Conservation (phyloP, 2,888 invertebrate genomes). For the Diarsia brunnea region DNA sequence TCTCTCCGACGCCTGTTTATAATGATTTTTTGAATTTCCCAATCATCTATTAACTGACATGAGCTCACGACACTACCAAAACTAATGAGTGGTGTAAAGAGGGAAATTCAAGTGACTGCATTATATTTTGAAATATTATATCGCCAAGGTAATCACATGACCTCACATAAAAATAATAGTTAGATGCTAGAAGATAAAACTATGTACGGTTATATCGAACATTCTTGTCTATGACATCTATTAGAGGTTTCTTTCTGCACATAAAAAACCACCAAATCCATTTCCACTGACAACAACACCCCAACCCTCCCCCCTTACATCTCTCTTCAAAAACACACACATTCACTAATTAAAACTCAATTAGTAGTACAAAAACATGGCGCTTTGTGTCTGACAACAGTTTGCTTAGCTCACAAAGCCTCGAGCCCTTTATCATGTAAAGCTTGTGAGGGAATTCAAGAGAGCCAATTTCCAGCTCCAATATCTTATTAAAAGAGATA, state of each 20-base stretch:
- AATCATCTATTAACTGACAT: neutral
- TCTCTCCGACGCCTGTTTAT: neutral
- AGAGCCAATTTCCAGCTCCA: conserved; percentile 55
- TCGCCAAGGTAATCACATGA: neutral
- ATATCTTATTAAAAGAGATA: conserved; percentile 57
- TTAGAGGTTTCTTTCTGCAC: neutral
- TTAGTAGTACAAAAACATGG: conserved; percentile 61
- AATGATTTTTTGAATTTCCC: neutral
- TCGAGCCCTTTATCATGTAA: conserved; percentile 65
- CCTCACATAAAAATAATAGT: neutral
- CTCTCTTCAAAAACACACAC: conserved; percentile 48
- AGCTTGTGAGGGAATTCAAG: conserved; percentile 63
- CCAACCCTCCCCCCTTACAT: neutral
- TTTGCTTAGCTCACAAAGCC: conserved; percentile 59
- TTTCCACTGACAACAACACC: neutral
- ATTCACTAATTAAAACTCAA: conserved; percentile 61
- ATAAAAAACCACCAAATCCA: neutral
- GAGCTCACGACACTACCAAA: too few species aligned
- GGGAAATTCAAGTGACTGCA: neutral
- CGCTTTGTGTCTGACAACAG: conserved; percentile 57
- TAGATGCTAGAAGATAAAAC: neutral
- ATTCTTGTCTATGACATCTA: neutral
- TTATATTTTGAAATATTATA: neutral
- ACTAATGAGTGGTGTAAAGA: neutral
- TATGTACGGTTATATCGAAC: neutral